Evolutionary conservation across 2,797 vertebrate species (phyloP).

Genomic region (Neosilurus hyrtlii): DNA sequence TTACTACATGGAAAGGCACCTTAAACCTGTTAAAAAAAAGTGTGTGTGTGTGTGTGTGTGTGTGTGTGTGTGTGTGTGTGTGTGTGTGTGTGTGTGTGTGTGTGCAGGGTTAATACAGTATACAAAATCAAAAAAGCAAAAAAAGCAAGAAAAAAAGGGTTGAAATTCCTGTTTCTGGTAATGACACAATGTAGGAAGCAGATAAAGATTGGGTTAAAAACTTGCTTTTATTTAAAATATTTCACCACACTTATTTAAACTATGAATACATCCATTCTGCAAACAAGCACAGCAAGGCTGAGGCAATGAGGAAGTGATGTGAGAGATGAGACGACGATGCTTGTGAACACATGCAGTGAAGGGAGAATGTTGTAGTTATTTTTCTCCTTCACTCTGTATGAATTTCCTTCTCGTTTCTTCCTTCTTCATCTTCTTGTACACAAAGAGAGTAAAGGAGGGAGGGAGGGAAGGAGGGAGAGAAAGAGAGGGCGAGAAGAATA

Average conservation of each 20-base stretch:
- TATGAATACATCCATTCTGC: neutral
- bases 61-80: no score
- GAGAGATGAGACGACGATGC: neutral
- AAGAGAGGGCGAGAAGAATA: neutral
- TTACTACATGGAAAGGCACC: neutral
- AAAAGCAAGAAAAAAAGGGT: no score
- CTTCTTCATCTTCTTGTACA: slow-evolving; percentile 18
- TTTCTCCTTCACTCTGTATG: slow-evolving; percentile 38
- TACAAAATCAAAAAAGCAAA: no score
- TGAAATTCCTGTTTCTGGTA: neutral
- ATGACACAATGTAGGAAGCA: neutral
- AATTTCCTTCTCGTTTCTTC: slow-evolving; percentile 36
- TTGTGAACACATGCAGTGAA: slow-evolving; percentile 3
- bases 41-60: no score
- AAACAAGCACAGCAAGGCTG: neutral
- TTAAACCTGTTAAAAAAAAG: no score
- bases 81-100: no score
- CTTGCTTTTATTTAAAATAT: neutral
- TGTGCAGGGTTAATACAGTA: no score
- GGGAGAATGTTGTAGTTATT: slow-evolving; percentile 12
- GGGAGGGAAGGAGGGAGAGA: neutral
- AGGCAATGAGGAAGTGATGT: neutral
- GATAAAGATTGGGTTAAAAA: neutral
- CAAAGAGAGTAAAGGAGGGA: neutral
- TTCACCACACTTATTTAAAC: neutral